Base-by-base conservation (phyloP, 2,797 vertebrate genomes). In the Florisuga fusca region DNA sequence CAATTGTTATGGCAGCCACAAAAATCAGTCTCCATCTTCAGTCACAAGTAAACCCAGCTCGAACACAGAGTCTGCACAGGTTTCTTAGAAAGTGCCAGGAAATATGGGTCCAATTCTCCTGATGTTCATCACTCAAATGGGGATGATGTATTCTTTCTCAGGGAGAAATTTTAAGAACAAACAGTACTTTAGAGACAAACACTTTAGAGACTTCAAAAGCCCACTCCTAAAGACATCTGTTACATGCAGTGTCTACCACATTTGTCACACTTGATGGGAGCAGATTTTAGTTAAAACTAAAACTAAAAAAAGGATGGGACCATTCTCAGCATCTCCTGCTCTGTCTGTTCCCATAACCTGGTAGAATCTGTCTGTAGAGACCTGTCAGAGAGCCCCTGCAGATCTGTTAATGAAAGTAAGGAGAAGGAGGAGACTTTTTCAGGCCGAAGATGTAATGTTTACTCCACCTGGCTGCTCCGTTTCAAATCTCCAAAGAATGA, bases 1-100 rank as follows among this genome's bases (percentile, higher is more conserved):
- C 92, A 83, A 97, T 92, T 96, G 97, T 96, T 97, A 98, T 95
- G 92, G 98, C 92, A 97, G 98, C 97, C 53, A 90, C 93, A 93
- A 97, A 97, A 97, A 97, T 94, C 97, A 95, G 95, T 96, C 95
- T 94, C 33, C 0, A 94, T 97, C 94, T 95, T 97, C 95, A 96
- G 86, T 93, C 90, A 93, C 94, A 96, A 96, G 90, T 64, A 95
- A 92, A 79, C 89, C 71, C 80, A 81, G 68, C 75, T 91, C 7
- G 2, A 89, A 66, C 88, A 71, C 0, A 1, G 53, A 55, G 89
- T 86, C 87, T 25, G 86, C 2, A 0, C 45, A 86, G 41, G 75
- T 91, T 90, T 94, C 57, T 67, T 93, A 81, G 31, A 34, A 95
- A 87, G 61, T 38, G 86, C 85, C 90, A 96, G 68, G 94, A 93